These are phyloP conservation scores for Drosophila lacteicornis DNA, from an alignment of 1,140 invertebrate species.

Conservation along the genomic window DNA sequence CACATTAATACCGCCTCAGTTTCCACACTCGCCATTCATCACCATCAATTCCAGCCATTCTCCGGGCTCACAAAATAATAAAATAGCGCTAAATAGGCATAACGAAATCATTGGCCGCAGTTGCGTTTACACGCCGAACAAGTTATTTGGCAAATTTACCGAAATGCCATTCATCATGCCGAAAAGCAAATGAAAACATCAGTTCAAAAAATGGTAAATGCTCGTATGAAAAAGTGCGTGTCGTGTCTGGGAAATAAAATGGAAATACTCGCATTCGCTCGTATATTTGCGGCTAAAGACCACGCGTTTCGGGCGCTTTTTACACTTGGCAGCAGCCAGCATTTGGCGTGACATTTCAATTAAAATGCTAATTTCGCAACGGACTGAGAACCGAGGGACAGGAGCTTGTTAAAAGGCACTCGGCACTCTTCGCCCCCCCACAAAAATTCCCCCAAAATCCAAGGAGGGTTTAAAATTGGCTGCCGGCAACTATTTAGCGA, in stretches of 20 bases:
- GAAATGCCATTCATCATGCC: slow-evolving; percentile 66
- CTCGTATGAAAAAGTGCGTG: slow-evolving; percentile 68
- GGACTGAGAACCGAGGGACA: slow-evolving; percentile 19
- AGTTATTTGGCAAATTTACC: slow-evolving; percentile 41
- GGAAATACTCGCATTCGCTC: slow-evolving; percentile 24
- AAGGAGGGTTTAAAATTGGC: slow-evolving; percentile 52
- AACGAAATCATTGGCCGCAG: slow-evolving; percentile 27
- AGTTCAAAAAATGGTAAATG: slow-evolving; percentile 32
- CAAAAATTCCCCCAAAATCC: slow-evolving; percentile 31
- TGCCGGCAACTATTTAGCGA: slow-evolving; percentile 74
- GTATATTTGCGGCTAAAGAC: slow-evolving; percentile 7
- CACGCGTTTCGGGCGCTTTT: slow-evolving; percentile 27
- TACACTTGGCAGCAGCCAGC: slow-evolving; percentile 60
- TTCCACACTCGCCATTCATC: slow-evolving; percentile 32
- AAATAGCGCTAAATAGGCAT: slow-evolving; percentile 36
- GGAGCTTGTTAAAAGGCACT: slow-evolving; percentile 25
- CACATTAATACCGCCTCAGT: slow-evolving; percentile 22
- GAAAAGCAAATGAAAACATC: slow-evolving; percentile 65
- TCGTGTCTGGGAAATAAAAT: slow-evolving; percentile 58
- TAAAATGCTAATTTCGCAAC: slow-evolving; percentile 72
- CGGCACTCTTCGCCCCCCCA: neutral
- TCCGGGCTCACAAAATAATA: neutral
- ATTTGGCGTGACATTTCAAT: slow-evolving; percentile 73
- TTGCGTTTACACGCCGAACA: slow-evolving; percentile 44
- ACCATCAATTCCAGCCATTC: slow-evolving; percentile 29